phyloP scores from a whole-genome alignment of 2,797 vertebrate genomes.

The Hemibagrus guttatus region DNA sequence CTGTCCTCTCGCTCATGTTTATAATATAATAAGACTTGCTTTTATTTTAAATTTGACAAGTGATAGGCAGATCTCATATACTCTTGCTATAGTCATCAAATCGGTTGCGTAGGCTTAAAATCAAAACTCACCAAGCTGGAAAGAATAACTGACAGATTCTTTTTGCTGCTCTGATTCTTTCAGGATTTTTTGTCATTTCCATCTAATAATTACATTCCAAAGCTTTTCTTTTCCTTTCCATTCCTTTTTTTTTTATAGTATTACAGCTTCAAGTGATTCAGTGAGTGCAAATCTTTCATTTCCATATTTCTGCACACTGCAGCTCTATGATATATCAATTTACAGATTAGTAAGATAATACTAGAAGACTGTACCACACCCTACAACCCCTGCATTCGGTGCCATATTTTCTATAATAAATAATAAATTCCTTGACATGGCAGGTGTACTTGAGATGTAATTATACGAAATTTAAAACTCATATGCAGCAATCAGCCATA shows the following conservation, averaged over 20 bases:
- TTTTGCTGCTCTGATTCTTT: not conserved
- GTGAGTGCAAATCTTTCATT: not conserved
- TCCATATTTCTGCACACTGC: not conserved
- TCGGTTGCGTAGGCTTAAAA: conserved; percentile 3
- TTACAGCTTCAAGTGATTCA: not conserved
- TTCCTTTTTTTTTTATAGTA: not conserved
- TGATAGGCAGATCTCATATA: conserved; percentile 28
- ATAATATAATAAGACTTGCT: not conserved
- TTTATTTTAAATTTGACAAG: conserved; percentile 13
- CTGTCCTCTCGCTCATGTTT: not conserved
- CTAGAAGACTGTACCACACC: not conserved
- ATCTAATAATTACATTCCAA: not conserved
- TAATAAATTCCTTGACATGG: not conserved
- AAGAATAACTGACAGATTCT: conserved; percentile 21
- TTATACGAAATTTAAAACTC: not conserved
- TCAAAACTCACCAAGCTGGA: conserved; percentile 1
- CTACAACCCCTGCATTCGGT: not conserved
- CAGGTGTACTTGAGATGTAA: not conserved
- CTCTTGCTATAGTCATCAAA: conserved; percentile 13
- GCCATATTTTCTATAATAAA: not conserved
- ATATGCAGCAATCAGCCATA: too few relatives aligned
- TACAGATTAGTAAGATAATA: not conserved
- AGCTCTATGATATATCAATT: not conserved
- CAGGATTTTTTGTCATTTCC: conserved; percentile 6
- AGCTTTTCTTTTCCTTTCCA: not conserved